Percentiles rank a stretch among this genome's conserved stretches.
These are phyloP conservation scores for Ichneumoninae sp. DNA, from an alignment of 2,888 invertebrate species.

Conservation along the genomic window DNA sequence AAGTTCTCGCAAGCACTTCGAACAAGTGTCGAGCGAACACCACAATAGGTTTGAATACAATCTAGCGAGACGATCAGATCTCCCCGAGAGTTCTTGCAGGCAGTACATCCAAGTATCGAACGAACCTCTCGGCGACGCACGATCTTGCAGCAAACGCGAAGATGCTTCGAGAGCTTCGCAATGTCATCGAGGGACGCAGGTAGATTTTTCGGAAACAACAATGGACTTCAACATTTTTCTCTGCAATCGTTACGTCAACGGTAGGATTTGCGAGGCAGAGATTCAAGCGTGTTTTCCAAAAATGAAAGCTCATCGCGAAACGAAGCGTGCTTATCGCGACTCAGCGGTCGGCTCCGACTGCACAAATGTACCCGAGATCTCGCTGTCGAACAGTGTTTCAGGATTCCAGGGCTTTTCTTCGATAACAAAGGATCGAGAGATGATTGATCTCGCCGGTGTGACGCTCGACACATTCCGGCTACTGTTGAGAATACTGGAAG, in stretches of 20 bases:
- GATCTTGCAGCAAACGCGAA: background rate
- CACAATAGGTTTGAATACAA: background rate
- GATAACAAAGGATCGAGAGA: slow-evolving; percentile 29
- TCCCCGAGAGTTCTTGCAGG: background rate
- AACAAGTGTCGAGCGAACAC: background rate
- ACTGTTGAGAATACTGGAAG: slow-evolving; percentile 28
- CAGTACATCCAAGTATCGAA: background rate
- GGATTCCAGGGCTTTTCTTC: slow-evolving; percentile 43
- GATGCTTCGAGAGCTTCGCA: slow-evolving; percentile 14
- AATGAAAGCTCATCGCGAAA: slow-evolving; percentile 24
- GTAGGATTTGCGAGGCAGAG: slow-evolving; percentile 14
- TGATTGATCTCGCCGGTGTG: slow-evolving; percentile 49
- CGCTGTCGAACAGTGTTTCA: slow-evolving; percentile 4
- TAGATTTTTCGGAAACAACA: slow-evolving; percentile 17
- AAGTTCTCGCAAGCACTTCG: background rate
- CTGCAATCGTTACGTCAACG: slow-evolving; percentile 29
- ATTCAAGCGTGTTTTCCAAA: slow-evolving; percentile 20
- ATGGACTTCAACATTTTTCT: slow-evolving; percentile 31
- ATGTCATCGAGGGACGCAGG: slow-evolving; percentile 29
- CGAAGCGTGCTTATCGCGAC: slow-evolving; percentile 8
- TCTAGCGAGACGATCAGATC: background rate
- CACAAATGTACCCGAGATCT: slow-evolving; percentile 5
- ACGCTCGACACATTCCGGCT: slow-evolving; percentile 28
- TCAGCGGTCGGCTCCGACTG: slow-evolving; percentile 8
- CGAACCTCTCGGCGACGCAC: background rate